These are phyloP conservation scores for Artemisiospiza belli DNA, from an alignment of 2,113 vertebrate species.

Conservation along the genomic window DNA sequence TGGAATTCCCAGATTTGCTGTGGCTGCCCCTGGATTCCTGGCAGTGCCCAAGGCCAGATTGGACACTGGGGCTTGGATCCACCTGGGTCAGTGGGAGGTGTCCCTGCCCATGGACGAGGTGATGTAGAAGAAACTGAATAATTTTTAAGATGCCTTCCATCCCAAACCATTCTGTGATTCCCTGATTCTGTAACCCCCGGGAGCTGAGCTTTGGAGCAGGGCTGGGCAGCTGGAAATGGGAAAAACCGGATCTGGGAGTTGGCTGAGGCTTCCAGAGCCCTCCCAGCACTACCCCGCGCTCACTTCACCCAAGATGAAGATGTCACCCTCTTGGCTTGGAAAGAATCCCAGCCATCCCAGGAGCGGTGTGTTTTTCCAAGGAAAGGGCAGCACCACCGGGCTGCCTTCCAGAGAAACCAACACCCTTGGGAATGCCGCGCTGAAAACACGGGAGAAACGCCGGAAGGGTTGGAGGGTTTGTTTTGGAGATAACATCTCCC, in stretches of 20 bases:
- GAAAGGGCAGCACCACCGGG: background rate
- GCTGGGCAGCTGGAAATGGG: rapidly evolving
- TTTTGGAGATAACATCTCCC: background rate
- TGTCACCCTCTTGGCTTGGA: background rate
- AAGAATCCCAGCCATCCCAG: background rate
- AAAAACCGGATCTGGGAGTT: background rate
- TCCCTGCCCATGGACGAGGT: rapidly evolving
- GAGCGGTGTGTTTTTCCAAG: background rate
- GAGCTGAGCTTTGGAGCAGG: background rate
- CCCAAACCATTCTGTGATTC: background rate
- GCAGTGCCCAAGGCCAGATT: rapidly evolving
- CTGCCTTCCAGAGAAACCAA: background rate
- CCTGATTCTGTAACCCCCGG: background rate
- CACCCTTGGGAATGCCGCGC: background rate
- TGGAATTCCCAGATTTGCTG: background rate
- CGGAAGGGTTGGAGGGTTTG: background rate
- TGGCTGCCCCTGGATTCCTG: background rate
- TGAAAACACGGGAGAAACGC: background rate
- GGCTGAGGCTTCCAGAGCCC: rapidly evolving
- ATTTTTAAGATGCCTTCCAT: background rate
- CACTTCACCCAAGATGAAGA: rapidly evolving
- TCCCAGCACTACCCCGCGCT: rapidly evolving
- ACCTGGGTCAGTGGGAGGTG: rapidly evolving
- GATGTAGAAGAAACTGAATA: rapidly evolving
- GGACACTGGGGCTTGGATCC: background rate